Conservation (phyloP, 2,888 invertebrate species). For the Eupithecia subumbrata region DNA sequence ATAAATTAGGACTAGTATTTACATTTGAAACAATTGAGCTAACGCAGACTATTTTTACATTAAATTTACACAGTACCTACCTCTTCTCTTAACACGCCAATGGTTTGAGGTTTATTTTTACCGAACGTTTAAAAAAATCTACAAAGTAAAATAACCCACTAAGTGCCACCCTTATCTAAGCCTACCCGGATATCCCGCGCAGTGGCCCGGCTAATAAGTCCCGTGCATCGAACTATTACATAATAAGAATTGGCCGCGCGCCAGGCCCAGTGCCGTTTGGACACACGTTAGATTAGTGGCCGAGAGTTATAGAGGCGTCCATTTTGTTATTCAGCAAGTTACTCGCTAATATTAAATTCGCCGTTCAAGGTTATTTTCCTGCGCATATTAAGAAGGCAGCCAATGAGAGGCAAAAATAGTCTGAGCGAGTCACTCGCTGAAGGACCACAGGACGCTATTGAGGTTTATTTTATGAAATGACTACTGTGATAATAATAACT, state of each 20-base stretch:
- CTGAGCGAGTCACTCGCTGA: neutral
- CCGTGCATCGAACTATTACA: too few species aligned
- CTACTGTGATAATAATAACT: too few species aligned
- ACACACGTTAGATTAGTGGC: conserved; percentile 6
- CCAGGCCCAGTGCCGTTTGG: conserved; percentile 37
- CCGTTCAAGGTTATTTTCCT: too few species aligned
- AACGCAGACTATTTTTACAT: too few species aligned
- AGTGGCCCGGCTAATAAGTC: conserved; percentile 60
- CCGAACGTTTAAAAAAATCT: neutral
- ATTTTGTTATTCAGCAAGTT: too few species aligned
- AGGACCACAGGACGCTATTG: too few species aligned
- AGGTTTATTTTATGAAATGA: too few species aligned
- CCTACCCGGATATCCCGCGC: conserved; percentile 50
- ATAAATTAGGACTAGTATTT: too few species aligned
- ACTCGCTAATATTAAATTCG: too few species aligned
- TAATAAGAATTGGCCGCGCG: conserved; percentile 48
- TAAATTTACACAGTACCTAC: neutral
- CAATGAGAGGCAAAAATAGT: neutral
- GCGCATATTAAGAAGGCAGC: too few species aligned
- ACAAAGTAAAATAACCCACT: neutral
- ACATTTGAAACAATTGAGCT: too few species aligned
- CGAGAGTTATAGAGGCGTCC: neutral
- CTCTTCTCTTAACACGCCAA: neutral
- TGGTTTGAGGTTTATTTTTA: neutral
- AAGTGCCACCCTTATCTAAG: conserved; percentile 4